These are phyloP conservation scores for Tiaroga cobitis DNA, from an alignment of 2,797 vertebrate species.

Conservation along the genomic window DNA sequence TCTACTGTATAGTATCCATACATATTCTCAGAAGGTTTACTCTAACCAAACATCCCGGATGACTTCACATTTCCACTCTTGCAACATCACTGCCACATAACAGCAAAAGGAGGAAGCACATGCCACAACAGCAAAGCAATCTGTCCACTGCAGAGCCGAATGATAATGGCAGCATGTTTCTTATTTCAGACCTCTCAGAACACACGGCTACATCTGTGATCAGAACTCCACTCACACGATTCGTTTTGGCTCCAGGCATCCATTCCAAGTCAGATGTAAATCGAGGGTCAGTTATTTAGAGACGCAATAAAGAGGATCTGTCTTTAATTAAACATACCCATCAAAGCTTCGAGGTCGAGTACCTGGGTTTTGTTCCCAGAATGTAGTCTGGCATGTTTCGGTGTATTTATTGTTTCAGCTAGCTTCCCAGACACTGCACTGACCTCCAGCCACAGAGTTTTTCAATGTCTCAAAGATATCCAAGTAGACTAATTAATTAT, in stretches of 20 bases:
- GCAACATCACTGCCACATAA: conserved; percentile 9
- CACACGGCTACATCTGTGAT: not conserved
- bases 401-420: conserved; percentile 27
- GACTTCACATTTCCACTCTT: conserved; percentile 19
- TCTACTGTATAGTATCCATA: not conserved
- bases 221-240: conserved; percentile 18
- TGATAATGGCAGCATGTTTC: conserved; percentile 27
- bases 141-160: not conserved
- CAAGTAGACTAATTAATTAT: conserved; percentile 32
- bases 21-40: conserved; percentile 13
- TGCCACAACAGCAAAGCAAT: conserved; percentile 57
- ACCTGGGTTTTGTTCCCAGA: conserved; percentile 39
- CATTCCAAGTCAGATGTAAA: conserved; percentile 13
- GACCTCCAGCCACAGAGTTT: not conserved
- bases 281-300: conserved; percentile 35
- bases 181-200: conserved; percentile 3
- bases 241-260: conserved; percentile 18
- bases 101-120: conserved; percentile 65
- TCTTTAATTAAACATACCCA: conserved; percentile 32
- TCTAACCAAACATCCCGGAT: not conserved
- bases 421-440: conserved; percentile 2
- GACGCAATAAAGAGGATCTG: conserved; percentile 28
- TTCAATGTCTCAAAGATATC: conserved; percentile 23
- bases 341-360: conserved; percentile 18
- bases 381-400: conserved; percentile 34